Base-by-base conservation (phyloP, 2,888 invertebrate species). In the Lepidochrysops patricia region DNA sequence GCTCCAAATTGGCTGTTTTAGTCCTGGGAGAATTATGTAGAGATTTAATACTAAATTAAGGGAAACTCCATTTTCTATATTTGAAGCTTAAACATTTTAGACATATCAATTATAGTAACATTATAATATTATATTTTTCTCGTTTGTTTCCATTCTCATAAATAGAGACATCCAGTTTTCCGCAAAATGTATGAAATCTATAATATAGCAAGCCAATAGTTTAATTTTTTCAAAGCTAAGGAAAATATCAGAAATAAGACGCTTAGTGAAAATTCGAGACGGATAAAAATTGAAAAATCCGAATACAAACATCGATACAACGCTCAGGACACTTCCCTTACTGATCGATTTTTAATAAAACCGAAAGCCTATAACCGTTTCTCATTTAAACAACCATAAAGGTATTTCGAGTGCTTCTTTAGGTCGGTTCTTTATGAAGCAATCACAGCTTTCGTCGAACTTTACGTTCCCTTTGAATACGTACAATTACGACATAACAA, bases 401-500 rank as follows among this genome's bases (percentile, higher is more conserved):
- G 70, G 67, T 63, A 72, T 74, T 73, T 72, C 70, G 76, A 75
- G 65, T 67, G 71, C 72, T 70, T 71, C 72, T 75, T 72, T 63
- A 67, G 69, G 74, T 71, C 69, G 64, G 64, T 67, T 69, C 72
- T 75, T 82, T 82, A 80, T 77, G 73, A 76, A 78, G 76, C 77
- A 81, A 81, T 82, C 79, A 72, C 72, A 66, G 67, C 73, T 72
- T 75, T 73, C 71, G 70, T 72, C 75, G 74, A 79, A 81, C 73
- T 82, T 80, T 77, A 78, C 71, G 74, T 71, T 71, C 72, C 72
- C 71, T 74, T 75, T 76, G 76, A 80, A 80, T 79, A 76, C 76
- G 66, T 72, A 75, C 77, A 80, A 81, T 80, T 79, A 81, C 77
- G 75, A 71, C 68, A 72, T 72, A 73, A 78, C 82, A 80, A 79